These are phyloP conservation scores for Osmerus mordax DNA, from an alignment of 2,113 vertebrate genomes.

Conservation along the genomic window DNA sequence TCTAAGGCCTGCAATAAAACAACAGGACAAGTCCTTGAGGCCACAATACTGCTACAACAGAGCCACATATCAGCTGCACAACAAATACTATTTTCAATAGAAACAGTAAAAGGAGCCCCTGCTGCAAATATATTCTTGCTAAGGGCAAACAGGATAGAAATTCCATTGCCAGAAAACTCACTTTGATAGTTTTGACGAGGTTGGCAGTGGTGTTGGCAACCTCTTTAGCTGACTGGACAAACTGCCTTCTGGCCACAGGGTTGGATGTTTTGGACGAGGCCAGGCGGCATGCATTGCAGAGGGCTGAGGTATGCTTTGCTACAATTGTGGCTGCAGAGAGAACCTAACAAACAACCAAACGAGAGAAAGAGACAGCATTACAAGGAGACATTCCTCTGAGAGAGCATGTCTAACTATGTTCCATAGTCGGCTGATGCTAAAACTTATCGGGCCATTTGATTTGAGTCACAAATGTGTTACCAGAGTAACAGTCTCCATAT, in stretches of 20 bases:
- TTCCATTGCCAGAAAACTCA: slow-evolving; percentile 43
- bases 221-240: slow-evolving; percentile 98
- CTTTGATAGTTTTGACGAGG: slow-evolving; percentile 99
- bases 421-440: slow-evolving; percentile 9
- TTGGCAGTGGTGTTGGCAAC: slow-evolving; percentile 99
- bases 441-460: slow-evolving; percentile 27
- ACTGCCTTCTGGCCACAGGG: slow-evolving; percentile 94
- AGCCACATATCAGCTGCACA: neutral
- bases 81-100: neutral
- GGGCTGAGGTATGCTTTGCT: slow-evolving; percentile 95
- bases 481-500: neutral
- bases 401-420: slow-evolving; percentile 5
- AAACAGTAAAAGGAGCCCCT: neutral
- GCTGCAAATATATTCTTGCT: neutral
- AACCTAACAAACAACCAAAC: slow-evolving; percentile 70
- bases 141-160: neutral
- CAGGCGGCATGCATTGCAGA: slow-evolving; percentile 96
- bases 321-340: slow-evolving; percentile 96
- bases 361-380: slow-evolving; percentile 5
- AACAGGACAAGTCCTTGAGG: neutral
- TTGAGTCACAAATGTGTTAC: neutral
- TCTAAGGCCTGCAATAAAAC: slow-evolving; percentile 80
- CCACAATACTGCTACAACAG: neutral
- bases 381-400: slow-evolving; percentile 1
- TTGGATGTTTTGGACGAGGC: slow-evolving; percentile 97